Base-by-base conservation (phyloP, 2,888 invertebrate species). In the Cyrtodaria siliqua region DNA sequence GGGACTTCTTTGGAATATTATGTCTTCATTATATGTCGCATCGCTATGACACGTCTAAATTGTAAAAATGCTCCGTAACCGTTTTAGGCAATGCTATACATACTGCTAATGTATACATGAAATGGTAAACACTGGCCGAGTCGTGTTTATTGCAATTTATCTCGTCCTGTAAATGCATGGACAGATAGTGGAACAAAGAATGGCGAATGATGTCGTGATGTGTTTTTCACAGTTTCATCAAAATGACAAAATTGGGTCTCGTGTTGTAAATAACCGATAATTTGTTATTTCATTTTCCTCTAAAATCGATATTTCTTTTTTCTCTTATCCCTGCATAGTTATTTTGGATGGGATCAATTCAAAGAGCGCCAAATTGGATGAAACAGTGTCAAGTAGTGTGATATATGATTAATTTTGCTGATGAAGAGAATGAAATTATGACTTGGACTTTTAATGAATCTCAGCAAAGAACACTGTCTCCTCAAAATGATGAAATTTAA, bases 401-500 rank as follows among this genome's bases (percentile, higher is more conserved):
- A 33, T 56, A 27, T 26, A 56, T 56, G 55, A 56, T 56, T 56
- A 33, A 56, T 29, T 33, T 20, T 18, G 18, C 27, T 56, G 55
- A 56, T 56, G 55, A 56, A 62, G 62, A 67, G 42, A 66, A 42
- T 40, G 64, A 64, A 72, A 75, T 69, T 72, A 63, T 72, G 64
- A 72, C 59, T 67, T 49, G 55, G 50, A 68, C 59, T 60, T 76
- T 77, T 77, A 81, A 81, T 81, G 81, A 74, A 66, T 64, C 70
- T 68, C 55, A 67, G 61, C 33, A 59, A 77, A 81, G 81, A 81
- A 74, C 55, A 29, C 47, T 77, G 81, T 77, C 81, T 81, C 74
- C 81, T 14, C 23, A 52, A 69, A 77, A 77, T 61, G 77, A 68
- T 74, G 77, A 78, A 81, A 81, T 78, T 78, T 59, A 76, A 80